Base-by-base conservation (phyloP, 2,888 invertebrate genomes). In the Arge pagana region DNA sequence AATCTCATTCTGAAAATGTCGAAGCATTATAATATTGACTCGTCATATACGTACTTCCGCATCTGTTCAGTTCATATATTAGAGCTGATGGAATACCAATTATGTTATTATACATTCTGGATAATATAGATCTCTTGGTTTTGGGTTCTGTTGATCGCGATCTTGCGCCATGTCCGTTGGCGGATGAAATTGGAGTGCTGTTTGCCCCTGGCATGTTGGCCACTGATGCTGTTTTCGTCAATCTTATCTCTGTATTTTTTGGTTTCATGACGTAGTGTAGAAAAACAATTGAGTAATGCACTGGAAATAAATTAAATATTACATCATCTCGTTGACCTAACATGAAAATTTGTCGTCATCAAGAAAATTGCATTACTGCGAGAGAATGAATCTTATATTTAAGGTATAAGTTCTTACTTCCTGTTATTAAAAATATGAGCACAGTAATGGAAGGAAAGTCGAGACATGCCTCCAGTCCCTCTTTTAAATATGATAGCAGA, bases 381-480 rank as follows among this genome's bases (percentile, higher is more conserved):
- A 26, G n/a, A 26, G 8, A 10, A 3, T n/a, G n/a, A 10, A 26
- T 26, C 8, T n/a, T 16, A 1, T 16, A 26, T 18, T 36, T 11
- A n/a, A 6, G 2, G 18, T 11, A 6, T 11, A 23, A 4, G 39
- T 45, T 64, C 72, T 62, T 58, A 77, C 76, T 70, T 43, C 60
- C 65, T 3, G 75, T 74, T 33, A 75, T 76, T 11, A 73, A 54
- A 6, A 71, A 53, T 58, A 77, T 71, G 23, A 77, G 51, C 1
- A 64, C 59, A 0, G 74, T 71, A 6, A 77, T 66, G 6, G 75
- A 72, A 15, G 64, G 57, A 39, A 77, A 76, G 53, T 75, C 74
- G 28, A 77, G 60, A 37, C 65, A 67, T 16, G 71, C 68, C 7
- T 66, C 66, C 36, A 62, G 57, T 30, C 76, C 76, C 45, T 74